Conservation (phyloP, 2,113 vertebrate genomes). For the Asarcornis scutulata region DNA sequence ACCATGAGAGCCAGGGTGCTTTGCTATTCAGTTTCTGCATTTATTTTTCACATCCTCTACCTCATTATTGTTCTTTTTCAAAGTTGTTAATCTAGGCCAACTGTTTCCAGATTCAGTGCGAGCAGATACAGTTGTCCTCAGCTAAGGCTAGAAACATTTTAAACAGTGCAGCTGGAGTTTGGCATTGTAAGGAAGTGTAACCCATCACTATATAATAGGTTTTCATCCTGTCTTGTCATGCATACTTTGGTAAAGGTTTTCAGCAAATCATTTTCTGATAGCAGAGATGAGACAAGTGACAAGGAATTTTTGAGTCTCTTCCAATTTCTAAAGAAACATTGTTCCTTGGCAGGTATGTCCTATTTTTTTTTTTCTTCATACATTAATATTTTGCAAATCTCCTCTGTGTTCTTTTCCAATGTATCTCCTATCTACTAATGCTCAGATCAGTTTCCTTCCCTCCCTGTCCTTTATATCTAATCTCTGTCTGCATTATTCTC, state of each 20-base stretch:
- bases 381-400: neutral
- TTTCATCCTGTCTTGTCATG: neutral
- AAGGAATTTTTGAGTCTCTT: neutral
- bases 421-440: fast-evolving
- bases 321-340: neutral
- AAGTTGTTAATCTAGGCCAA: neutral
- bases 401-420: neutral
- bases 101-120: neutral
- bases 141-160: neutral
- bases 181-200: neutral
- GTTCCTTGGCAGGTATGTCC: neutral
- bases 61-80: neutral
- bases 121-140: neutral
- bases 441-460: neutral
- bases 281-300: neutral
- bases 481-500: neutral
- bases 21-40: neutral
- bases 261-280: neutral
- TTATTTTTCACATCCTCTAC: neutral
- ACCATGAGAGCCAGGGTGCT: neutral
- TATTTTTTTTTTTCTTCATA: neutral
- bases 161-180: neutral
- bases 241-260: neutral
- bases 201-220: neutral
- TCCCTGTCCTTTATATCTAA: neutral